Base-by-base conservation (phyloP, 2,888 invertebrate genomes). In the Sicus ferrugineus region DNA sequence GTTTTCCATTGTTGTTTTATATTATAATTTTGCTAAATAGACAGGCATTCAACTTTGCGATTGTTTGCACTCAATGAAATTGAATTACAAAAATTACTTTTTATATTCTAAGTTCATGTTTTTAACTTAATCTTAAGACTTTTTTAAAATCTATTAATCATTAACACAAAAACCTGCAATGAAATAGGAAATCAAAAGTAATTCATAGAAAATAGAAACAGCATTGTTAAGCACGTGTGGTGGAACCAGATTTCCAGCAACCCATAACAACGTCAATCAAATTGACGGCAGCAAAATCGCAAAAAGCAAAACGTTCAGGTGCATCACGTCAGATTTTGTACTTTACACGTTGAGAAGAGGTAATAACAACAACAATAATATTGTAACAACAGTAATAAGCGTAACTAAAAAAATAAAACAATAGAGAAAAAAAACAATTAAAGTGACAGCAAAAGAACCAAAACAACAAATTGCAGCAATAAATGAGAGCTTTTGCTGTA, bases 301-400 rank as follows among this genome's bases (percentile, higher is more conserved):
- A 34, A 21, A 34, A 38, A 42, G 19, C 9, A 19, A 19, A 23
- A 21, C 26, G 23, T 14, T 23, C 58, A 14, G 30, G 67, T 67
- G 30, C 67, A 31, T 67, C 58, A 67, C 59, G 59, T 67, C 48
- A 21, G 31, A 48, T 30, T 1, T 58, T 59, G 59, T 42, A 67
- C 67, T 67, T 59, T 67, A 59, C 28, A 46, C 67, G 31, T 23
- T 6, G 23, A n/a, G 54, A 19, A 30, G 34, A 31, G n/a, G n/a
- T 26, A 46, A 14, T 26, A 34, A 52, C 31, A 50, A 23, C 28
- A 58, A 65, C 26, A 65, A 23, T 3, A 2, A 14, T 9, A 64
- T n/a, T n/a, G n/a, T 3, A 54, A 26, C 28, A 28, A 19, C 1
- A 2, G 26, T 54, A 7, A 54, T 21, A 5, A 23, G 26, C 5